phyloP scores from a whole-genome alignment of 92 coral and sea anemone species.

The Epizoanthus fatuus region DNA sequence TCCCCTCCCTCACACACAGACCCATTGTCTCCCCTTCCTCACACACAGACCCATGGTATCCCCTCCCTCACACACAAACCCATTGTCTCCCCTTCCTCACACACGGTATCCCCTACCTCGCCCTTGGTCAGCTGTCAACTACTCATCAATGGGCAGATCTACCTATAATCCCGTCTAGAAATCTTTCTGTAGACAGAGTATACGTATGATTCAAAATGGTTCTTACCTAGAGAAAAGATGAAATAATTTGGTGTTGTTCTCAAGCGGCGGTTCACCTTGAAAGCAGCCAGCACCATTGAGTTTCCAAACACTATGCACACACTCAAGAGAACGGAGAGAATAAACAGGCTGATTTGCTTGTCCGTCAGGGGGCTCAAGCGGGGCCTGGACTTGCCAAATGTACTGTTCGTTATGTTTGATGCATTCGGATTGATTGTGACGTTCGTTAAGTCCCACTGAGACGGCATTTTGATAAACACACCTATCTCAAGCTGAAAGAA shows the following conservation, averaged over 20 bases:
- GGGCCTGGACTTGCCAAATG: background rate
- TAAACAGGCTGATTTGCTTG: background rate
- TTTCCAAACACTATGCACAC: conserved; percentile 24
- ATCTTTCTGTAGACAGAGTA: no score
- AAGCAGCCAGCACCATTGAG: conserved; percentile 21
- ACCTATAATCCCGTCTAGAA: no score
- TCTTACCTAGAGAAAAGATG: conserved; percentile 36
- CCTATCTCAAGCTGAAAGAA: background rate
- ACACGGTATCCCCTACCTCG: no score
- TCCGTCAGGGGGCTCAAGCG: conserved; percentile 1
- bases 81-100: no score
- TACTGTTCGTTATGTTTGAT: background rate
- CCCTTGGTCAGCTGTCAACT: no score
- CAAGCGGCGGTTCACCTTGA: conserved; percentile 24
- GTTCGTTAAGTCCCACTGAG: background rate
- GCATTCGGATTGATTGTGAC: background rate
- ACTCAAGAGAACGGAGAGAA: conserved; percentile 25
- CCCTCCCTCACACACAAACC: no score
- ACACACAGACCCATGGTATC: no score
- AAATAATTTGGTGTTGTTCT: conserved; percentile 36
- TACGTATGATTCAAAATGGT: background rate
- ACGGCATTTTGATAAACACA: background rate
- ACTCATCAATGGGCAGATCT: no score
- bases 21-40: no score
- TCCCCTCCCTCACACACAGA: no score